Evolutionary conservation across 2,797 vertebrate species (phyloP).

Genomic region (Catharus ustulatus): DNA sequence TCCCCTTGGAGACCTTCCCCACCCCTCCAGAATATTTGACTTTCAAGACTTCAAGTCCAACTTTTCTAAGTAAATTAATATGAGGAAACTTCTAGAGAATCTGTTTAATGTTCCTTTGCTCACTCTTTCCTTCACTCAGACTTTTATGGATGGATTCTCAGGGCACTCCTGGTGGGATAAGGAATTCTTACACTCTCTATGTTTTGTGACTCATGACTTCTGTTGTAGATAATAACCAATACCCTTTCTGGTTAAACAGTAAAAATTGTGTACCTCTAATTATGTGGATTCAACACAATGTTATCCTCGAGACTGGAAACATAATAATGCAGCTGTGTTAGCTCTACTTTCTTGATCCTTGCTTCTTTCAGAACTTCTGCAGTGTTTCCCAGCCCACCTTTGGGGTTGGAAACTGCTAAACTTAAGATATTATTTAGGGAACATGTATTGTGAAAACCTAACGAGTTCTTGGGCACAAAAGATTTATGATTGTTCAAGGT

Average conservation of each 20-base stretch:
- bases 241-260: neutral
- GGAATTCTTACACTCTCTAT: neutral
- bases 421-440: neutral
- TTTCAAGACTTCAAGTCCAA: neutral
- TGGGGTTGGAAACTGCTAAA: neutral
- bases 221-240: neutral
- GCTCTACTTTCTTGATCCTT: neutral
- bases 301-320: neutral
- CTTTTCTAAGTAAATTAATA: constrained; percentile 45
- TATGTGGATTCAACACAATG: rapidly evolving
- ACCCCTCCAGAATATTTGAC: neutral
- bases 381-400: neutral
- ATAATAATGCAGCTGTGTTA: neutral
- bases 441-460: neutral
- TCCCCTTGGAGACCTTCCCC: neutral
- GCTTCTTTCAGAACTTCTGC: neutral
- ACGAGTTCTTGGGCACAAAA: neutral
- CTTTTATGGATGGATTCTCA: neutral
- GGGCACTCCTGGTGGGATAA: neutral
- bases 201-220: constrained; percentile 21
- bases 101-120: constrained; percentile 44
- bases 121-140: constrained; percentile 19
- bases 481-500: neutral
- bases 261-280: neutral
- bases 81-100: constrained; percentile 43